Conservation (phyloP, 2,888 invertebrate species). For the Ethmia dodecea region DNA sequence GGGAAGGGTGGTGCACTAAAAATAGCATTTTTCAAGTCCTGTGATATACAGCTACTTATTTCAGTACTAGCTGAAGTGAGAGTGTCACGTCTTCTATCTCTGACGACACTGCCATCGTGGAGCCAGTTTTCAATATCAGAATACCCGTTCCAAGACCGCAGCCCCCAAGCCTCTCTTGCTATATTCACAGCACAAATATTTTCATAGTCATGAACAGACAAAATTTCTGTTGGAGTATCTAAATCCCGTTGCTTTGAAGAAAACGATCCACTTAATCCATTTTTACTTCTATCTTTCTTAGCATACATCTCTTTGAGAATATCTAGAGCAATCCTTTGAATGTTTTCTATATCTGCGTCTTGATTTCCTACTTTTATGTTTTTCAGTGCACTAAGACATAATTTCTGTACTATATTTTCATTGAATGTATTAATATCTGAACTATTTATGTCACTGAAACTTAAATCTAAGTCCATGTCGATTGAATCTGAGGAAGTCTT, state of each 20-base stretch:
- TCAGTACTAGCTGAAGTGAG: constrained; percentile 78
- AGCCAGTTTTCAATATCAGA: constrained; percentile 80
- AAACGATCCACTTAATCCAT: constrained; percentile 39
- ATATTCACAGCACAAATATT: constrained; percentile 81
- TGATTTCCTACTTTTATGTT: constrained; percentile 75
- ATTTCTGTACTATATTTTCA: constrained; percentile 73
- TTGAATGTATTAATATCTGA: constrained; percentile 74
- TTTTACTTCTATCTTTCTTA: constrained; percentile 66
- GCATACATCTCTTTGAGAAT: constrained; percentile 74
- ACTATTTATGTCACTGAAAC: constrained; percentile 75
- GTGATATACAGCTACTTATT: constrained; percentile 67
- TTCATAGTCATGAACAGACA: constrained; percentile 81
- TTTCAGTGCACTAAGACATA: constrained; percentile 71
- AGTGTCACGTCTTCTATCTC: constrained; percentile 76
- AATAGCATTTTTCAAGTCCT: constrained; percentile 63
- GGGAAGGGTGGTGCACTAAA: constrained; percentile 64
- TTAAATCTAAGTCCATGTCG: constrained; percentile 73
- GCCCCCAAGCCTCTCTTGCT: constrained; percentile 80
- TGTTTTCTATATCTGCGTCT: constrained; percentile 73
- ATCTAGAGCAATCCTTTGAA: constrained; percentile 72
- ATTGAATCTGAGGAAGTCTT: constrained; percentile 73
- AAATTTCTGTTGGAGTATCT: constrained; percentile 75
- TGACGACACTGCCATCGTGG: constrained; percentile 79
- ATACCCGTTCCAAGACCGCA: constrained; percentile 81
- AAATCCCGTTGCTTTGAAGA: constrained; percentile 63